Conservation (phyloP, 2,888 invertebrate species). For the Neria commutata region DNA sequence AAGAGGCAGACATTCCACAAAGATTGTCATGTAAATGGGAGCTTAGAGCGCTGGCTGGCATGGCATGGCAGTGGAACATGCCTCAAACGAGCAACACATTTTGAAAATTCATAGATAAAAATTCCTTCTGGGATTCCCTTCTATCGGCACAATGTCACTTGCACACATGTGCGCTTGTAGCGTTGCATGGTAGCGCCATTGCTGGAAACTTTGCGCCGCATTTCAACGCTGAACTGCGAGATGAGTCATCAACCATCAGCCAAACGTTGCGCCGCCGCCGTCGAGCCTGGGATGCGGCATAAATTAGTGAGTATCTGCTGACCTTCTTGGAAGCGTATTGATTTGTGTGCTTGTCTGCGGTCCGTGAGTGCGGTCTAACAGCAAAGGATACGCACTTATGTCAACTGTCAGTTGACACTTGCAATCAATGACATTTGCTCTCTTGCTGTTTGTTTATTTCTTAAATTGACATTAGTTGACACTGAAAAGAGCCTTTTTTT, state of each 20-base stretch:
- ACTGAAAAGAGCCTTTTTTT: background rate
- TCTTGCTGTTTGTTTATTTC: background rate
- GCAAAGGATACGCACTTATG: too few species aligned
- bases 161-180: too few species aligned
- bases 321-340: background rate
- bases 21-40: too few species aligned
- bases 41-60: too few species aligned
- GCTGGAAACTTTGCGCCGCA: background rate
- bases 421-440: background rate
- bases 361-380: too few species aligned
- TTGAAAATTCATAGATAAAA: too few species aligned
- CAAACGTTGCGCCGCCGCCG: background rate
- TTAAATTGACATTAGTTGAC: background rate
- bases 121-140: too few species aligned
- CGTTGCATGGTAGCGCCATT: constrained; percentile 5
- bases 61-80: too few species aligned
- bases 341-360: too few species aligned
- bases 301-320: background rate
- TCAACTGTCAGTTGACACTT: constrained; percentile 2
- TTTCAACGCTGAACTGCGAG: background rate
- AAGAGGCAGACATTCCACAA: too few species aligned
- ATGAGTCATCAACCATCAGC: constrained; percentile 1
- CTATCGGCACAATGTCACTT: too few species aligned
- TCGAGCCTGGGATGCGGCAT: background rate
- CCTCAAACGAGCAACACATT: too few species aligned